These are phyloP conservation scores for Cyclophora albipunctata DNA, from an alignment of 2,888 invertebrate species.

Conservation along the genomic window DNA sequence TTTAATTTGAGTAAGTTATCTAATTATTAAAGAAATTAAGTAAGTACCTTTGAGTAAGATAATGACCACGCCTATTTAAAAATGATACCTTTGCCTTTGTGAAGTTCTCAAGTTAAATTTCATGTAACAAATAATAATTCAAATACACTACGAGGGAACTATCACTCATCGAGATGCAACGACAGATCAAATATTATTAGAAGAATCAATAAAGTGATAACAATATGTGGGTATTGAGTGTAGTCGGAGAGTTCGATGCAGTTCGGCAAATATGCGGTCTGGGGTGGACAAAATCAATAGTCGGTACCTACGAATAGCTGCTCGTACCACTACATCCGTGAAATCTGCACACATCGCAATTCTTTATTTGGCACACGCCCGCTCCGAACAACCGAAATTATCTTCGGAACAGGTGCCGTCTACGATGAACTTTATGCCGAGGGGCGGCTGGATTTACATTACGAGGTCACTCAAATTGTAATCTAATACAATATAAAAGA, in stretches of 20 bases:
- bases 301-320: constrained; percentile 58
- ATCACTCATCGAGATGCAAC: no score
- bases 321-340: constrained; percentile 46
- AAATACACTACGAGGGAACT: no score
- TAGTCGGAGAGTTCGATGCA: constrained; percentile 45
- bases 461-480: constrained; percentile 20
- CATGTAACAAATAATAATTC: no score
- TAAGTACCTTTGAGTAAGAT: no score
- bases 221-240: constrained; percentile 50
- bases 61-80: no score
- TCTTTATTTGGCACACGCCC: constrained; percentile 59
- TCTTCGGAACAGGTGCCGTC: constrained; percentile 53
- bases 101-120: no score
- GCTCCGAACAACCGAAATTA: constrained; percentile 41
- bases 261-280: constrained; percentile 52
- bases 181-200: constrained; percentile 21
- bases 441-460: constrained; percentile 24
- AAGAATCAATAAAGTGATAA: constrained; percentile 55
- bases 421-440: constrained; percentile 31
- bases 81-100: no score
- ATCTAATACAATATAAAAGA: constrained; percentile 15
- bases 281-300: constrained; percentile 75
- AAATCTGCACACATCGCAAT: constrained; percentile 64
- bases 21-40: no score
- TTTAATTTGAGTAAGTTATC: no score